These are phyloP conservation scores for Antechinus flavipes DNA, from an alignment of 2,113 vertebrate genomes.

Conservation along the genomic window DNA sequence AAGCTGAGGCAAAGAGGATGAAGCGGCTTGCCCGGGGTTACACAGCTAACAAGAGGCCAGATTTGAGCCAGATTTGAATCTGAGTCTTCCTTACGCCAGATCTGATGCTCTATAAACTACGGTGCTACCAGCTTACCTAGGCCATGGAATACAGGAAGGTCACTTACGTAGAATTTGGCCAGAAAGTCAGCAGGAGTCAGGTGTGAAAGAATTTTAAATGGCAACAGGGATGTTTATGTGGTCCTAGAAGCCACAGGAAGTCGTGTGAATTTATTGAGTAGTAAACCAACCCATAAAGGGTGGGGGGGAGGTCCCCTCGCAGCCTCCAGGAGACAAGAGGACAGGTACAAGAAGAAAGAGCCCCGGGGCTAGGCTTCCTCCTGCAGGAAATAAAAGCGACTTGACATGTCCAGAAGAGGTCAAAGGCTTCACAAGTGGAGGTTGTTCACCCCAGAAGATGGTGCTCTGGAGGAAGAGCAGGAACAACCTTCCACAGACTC, in stretches of 20 bases:
- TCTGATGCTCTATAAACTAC: not conserved
- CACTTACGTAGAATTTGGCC: too few species aligned
- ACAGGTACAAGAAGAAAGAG: not conserved
- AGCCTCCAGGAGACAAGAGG: not conserved
- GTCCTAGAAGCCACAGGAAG: not conserved
- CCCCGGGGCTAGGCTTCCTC: not conserved
- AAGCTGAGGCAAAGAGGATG: not conserved
- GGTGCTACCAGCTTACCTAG: not conserved
- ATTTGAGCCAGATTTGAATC: not conserved
- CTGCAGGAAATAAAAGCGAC: not conserved
- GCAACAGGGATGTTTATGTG: not conserved
- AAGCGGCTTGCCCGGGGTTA: not conserved
- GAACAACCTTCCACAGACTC: too few species aligned
- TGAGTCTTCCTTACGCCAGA: not conserved
- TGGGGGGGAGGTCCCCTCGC: not conserved
- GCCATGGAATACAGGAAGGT: not conserved
- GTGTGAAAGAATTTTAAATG: not conserved
- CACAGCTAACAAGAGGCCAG: not conserved
- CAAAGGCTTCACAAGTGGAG: not conserved
- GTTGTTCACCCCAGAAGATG: not conserved
- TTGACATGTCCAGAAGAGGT: not conserved
- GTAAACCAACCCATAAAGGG: not conserved
- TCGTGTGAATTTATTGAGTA: not conserved
- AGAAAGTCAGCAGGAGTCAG: not conserved
- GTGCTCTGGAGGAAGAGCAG: not conserved